These are phyloP conservation scores for Neuroscelio doddi DNA, from an alignment of 2,888 invertebrate species.

Conservation along the genomic window DNA sequence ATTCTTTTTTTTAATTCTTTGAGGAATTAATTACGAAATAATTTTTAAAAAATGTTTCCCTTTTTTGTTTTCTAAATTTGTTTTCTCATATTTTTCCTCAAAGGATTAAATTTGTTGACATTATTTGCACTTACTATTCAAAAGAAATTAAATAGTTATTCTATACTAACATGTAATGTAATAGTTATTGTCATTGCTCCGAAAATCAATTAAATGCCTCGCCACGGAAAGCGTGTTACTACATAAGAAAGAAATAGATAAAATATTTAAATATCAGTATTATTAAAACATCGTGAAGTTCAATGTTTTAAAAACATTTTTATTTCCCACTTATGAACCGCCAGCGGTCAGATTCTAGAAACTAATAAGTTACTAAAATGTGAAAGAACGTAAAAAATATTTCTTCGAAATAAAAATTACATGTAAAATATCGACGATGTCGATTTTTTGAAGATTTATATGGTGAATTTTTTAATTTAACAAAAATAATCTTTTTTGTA, in stretches of 20 bases:
- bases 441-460: too few species aligned
- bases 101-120: background rate
- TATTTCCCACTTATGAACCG: background rate
- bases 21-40: background rate
- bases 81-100: background rate
- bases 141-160: background rate
- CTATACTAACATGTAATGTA: slow-evolving; percentile 12
- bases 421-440: too few species aligned
- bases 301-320: background rate
- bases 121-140: background rate
- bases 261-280: background rate
- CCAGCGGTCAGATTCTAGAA: background rate
- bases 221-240: background rate
- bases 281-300: background rate
- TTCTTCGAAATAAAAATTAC: too few species aligned
- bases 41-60: background rate
- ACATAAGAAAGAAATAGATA: too few species aligned
- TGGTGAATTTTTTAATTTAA: too few species aligned
- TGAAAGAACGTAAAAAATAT: background rate
- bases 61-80: too few species aligned
- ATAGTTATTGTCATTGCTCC: slow-evolving; percentile 35
- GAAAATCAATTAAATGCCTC: background rate
- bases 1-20: slow-evolving; percentile 1
- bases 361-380: background rate
- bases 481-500: too few species aligned